phyloP scores from a whole-genome alignment of 1,140 invertebrate species.

The Drosophila kanapiae region DNA sequence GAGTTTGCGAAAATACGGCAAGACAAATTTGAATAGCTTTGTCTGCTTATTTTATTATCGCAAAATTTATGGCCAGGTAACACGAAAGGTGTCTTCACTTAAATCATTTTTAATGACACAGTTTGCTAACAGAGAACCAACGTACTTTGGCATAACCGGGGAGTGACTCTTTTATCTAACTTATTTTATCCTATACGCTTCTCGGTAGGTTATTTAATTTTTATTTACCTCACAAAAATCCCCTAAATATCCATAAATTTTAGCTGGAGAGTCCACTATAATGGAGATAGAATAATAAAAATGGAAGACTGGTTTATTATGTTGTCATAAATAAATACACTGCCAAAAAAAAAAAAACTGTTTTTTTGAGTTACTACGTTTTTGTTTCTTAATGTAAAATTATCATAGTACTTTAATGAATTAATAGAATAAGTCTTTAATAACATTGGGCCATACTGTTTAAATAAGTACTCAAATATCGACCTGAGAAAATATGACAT shows the following conservation, averaged over 20 bases:
- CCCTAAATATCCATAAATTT: constrained; percentile 27
- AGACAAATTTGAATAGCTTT: constrained; percentile 38
- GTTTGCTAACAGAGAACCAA: constrained; percentile 17
- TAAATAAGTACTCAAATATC: no score
- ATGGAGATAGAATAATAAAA: constrained; percentile 8
- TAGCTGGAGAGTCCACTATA: not conserved
- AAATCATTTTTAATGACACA: constrained; percentile 52
- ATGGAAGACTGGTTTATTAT: not conserved
- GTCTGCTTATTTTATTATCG: constrained; percentile 13
- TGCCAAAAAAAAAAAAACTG: not conserved
- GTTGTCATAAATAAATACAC: constrained; percentile 10
- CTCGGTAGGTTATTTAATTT: constrained; percentile 13
- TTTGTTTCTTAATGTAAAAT: not conserved
- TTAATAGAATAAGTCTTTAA: no score
- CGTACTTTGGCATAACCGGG: constrained; percentile 2
- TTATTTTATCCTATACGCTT: not conserved
- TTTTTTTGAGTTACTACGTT: no score
- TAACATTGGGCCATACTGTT: no score
- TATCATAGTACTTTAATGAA: not conserved
- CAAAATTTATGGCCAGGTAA: constrained; percentile 37
- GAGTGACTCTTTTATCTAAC: not conserved
- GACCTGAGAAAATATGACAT: no score
- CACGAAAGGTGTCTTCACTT: constrained; percentile 45
- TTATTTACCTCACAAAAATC: constrained; percentile 10
- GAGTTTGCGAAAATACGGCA: constrained; percentile 18